Percentiles rank a stretch among this genome's conserved stretches.
Evolutionary conservation across 1,140 invertebrate species (phyloP).

Genomic region (Panagrolaimus sp.): DNA sequence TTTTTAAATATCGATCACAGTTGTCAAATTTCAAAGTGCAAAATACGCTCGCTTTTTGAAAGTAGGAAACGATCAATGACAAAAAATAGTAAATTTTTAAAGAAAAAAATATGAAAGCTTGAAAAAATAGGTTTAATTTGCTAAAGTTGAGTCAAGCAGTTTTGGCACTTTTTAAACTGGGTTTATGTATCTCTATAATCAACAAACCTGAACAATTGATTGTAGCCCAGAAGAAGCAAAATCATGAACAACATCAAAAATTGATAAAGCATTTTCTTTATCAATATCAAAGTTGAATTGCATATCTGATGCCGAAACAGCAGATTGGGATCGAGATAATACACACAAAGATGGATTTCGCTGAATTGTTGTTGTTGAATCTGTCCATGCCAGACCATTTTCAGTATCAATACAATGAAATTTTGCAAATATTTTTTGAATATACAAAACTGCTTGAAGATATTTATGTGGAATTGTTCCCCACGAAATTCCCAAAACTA

Average conservation of each 20-base stretch:
- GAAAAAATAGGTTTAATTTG: too few relatives aligned
- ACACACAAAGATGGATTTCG: background rate
- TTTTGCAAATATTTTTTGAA: slow-evolving; percentile 24
- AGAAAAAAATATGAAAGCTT: too few relatives aligned
- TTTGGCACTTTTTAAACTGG: too few relatives aligned
- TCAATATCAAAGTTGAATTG: slow-evolving; percentile 15
- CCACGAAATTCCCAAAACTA: slow-evolving; percentile 29
- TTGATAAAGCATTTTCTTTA: slow-evolving; percentile 18
- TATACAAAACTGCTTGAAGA: slow-evolving; percentile 19
- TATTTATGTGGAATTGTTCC: slow-evolving; percentile 24
- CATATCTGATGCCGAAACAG: slow-evolving; percentile 3
- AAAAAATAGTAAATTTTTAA: too few relatives aligned
- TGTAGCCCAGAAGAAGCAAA: slow-evolving; percentile 2
- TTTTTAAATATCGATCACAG: too few relatives aligned
- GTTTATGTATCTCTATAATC: too few relatives aligned
- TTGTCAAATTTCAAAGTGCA: too few relatives aligned
- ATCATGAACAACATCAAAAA: background rate
- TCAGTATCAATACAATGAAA: slow-evolving; percentile 3
- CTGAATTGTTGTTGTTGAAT: background rate
- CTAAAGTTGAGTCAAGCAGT: too few relatives aligned
- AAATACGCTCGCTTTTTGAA: too few relatives aligned
- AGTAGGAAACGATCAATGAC: too few relatives aligned
- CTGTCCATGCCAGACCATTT: background rate
- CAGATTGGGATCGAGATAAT: background rate
- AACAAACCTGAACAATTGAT: slow-evolving; percentile 8